These are phyloP conservation scores for Chironomus tentans DNA, from an alignment of 2,888 invertebrate species.

Conservation along the genomic window DNA sequence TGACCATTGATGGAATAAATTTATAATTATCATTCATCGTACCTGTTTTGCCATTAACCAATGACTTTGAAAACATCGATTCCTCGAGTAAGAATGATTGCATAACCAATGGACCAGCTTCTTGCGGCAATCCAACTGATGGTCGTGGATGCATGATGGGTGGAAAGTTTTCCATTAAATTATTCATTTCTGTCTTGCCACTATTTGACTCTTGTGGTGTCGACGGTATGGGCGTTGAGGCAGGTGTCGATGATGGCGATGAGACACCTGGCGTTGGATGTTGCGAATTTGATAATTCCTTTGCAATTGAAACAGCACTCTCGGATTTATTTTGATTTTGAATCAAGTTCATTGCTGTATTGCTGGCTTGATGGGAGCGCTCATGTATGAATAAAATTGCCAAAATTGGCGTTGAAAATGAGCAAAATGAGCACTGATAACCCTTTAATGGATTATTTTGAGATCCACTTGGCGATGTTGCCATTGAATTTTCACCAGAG, in stretches of 20 bases:
- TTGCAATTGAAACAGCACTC: conserved; percentile 46
- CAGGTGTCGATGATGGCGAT: conserved; percentile 42
- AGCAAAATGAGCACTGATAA: conserved; percentile 83
- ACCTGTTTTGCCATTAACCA: conserved; percentile 32
- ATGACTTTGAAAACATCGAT: conserved; percentile 44
- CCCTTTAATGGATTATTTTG: conserved; percentile 48
- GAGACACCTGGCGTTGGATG: conserved; percentile 55
- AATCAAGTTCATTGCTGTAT: conserved; percentile 31
- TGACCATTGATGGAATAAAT: conserved; percentile 86
- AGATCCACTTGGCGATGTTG: conserved; percentile 30
- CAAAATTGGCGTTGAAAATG: conserved; percentile 79
- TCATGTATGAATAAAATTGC: conserved; percentile 90
- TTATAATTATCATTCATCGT: conserved; percentile 37
- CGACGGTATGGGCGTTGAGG: conserved; percentile 33
- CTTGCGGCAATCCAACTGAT: conserved; percentile 55
- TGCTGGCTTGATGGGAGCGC: conserved; percentile 57
- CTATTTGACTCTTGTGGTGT: conserved; percentile 32
- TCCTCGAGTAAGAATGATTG: conserved; percentile 85
- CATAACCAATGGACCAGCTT: conserved; percentile 64
- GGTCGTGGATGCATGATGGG: conserved; percentile 42
- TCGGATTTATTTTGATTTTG: conserved; percentile 36
- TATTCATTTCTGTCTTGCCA: conserved; percentile 29
- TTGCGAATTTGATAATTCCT: conserved; percentile 49
- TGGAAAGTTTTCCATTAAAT: conserved; percentile 34
- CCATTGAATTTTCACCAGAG: conserved; percentile 33